phyloP scores from a whole-genome alignment of 2,888 invertebrate genomes.

The Aricia artaxerxes region DNA sequence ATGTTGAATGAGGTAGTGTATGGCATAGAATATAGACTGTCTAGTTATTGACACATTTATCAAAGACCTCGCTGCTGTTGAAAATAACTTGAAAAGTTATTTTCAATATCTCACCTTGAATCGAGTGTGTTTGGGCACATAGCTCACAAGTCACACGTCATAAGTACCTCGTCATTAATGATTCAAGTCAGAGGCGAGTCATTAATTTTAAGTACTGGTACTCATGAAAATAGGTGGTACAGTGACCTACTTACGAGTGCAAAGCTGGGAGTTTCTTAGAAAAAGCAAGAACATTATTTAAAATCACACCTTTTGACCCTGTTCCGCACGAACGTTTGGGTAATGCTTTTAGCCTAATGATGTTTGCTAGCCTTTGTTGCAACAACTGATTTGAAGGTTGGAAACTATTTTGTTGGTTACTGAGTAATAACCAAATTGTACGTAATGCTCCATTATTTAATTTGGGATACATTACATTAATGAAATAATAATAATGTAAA shows the following conservation, averaged over 20 bases:
- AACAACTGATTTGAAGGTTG: slow-evolving; percentile 10
- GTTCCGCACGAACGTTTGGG: slow-evolving; percentile 13
- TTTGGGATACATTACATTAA: not conserved
- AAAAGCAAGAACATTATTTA: slow-evolving; percentile 31
- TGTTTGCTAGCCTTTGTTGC: slow-evolving; percentile 16
- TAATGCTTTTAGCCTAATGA: slow-evolving; percentile 27
- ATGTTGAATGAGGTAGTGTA: too few species aligned
- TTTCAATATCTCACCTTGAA: too few species aligned
- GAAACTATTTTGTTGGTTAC: slow-evolving; percentile 34
- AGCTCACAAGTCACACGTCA: slow-evolving; percentile 5
- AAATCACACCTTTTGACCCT: slow-evolving; percentile 32
- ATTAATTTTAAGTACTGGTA: slow-evolving; percentile 29
- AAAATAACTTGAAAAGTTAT: not conserved
- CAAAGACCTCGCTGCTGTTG: not conserved
- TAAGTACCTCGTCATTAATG: not conserved
- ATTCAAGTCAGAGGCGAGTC: slow-evolving; percentile 29
- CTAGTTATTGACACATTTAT: not conserved
- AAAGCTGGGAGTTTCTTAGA: slow-evolving; percentile 29
- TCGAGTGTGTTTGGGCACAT: not conserved
- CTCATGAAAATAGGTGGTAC: slow-evolving; percentile 38
- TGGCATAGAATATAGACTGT: not conserved
- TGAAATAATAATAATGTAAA: not conserved
- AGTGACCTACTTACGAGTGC: slow-evolving; percentile 52
- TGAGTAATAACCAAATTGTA: not conserved
- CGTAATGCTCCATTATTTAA: not conserved